Evolutionary conservation across 2,113 vertebrate species (phyloP).

Genomic region (Mungos mungo): DNA sequence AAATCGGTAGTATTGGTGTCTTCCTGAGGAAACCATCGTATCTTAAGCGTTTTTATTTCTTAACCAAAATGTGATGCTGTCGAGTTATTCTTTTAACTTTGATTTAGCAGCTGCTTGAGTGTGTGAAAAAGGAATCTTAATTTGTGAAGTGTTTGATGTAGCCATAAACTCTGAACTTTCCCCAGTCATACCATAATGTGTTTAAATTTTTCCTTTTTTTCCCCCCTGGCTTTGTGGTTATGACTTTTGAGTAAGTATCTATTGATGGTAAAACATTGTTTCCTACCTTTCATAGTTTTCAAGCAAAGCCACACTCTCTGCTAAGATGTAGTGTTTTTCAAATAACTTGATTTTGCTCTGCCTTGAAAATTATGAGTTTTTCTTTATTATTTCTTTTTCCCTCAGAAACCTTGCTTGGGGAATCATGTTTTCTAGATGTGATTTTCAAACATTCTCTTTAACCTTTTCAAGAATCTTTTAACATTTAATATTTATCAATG

Average conservation of each 20-base stretch:
- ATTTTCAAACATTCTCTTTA: neutral
- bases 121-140: constrained; percentile 52
- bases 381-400: neutral
- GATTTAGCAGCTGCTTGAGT: constrained; percentile 27
- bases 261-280: neutral
- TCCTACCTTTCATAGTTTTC: constrained; percentile 16
- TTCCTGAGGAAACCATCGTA: neutral
- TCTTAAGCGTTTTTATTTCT: constrained; percentile 37
- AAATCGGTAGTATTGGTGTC: neutral
- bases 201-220: neutral
- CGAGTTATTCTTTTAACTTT: neutral
- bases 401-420: neutral
- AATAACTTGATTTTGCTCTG: constrained; percentile 31
- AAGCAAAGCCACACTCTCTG: neutral
- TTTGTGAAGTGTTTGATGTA: neutral
- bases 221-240: neutral
- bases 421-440: neutral
- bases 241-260: neutral
- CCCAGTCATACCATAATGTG: neutral
- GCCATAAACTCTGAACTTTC: neutral
- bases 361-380: neutral
- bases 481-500: neutral
- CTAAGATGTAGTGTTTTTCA: neutral
- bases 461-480: constrained; percentile 4
- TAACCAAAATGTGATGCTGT: neutral